Conservation (phyloP, 2,888 invertebrate genomes). For the Drosophila multiciliata region DNA sequence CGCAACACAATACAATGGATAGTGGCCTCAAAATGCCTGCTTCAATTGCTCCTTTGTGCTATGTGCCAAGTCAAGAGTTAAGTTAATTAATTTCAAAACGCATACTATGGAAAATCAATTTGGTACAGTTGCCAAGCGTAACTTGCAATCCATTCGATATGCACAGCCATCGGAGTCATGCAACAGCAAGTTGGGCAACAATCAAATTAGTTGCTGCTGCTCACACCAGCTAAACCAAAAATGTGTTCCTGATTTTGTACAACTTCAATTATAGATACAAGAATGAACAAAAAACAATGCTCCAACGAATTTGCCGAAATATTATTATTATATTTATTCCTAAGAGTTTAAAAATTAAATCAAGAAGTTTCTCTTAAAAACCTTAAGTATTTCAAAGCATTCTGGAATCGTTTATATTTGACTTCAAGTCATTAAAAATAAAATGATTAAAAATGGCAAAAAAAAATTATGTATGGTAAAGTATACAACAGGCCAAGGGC, state of each 20-base stretch:
- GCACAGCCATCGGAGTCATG: slow-evolving; percentile 28
- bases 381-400: background rate
- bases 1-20: slow-evolving; percentile 6
- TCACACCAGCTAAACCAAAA: background rate
- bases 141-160: slow-evolving; percentile 42
- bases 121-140: slow-evolving; percentile 45
- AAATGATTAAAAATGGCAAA: background rate
- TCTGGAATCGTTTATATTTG: background rate
- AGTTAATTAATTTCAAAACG: slow-evolving; percentile 35
- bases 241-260: background rate
- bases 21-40: slow-evolving; percentile 6
- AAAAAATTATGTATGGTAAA: background rate
- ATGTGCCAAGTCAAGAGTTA: slow-evolving; percentile 46
- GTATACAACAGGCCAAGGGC: background rate
- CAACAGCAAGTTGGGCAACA: slow-evolving; percentile 14
- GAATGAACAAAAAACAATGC: background rate
- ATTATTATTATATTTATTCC: too few species aligned
- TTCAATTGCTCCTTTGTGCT: slow-evolving; percentile 19
- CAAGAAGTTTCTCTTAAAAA: background rate
- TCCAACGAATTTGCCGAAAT: background rate
- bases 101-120: slow-evolving; percentile 43
- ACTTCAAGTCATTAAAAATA: background rate
- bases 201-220: slow-evolving; percentile 20
- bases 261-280: background rate
- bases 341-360: background rate